A percentile compares a stretch with the other conserved stretches of the same genome.
These are phyloP conservation scores for Clamator glandarius DNA, from an alignment of 2,797 vertebrate species.

Conservation along the genomic window DNA sequence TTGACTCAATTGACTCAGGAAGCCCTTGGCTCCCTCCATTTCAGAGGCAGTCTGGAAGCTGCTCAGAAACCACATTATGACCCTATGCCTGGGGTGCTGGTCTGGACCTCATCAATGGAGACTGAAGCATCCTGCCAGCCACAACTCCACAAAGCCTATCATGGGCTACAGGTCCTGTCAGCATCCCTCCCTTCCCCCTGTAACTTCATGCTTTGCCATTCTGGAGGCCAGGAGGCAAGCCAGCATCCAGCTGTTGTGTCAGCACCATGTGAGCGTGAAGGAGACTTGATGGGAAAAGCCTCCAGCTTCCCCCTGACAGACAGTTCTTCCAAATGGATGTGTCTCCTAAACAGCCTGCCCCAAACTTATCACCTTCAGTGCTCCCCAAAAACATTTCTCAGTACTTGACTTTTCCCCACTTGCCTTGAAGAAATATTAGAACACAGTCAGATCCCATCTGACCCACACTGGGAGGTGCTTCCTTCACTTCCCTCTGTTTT, in stretches of 20 bases:
- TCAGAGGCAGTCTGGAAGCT: background rate
- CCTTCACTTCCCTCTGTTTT: background rate
- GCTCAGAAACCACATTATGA: accelerated
- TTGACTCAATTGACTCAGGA: background rate
- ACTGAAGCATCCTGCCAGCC: background rate
- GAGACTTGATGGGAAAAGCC: background rate
- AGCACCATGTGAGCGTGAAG: accelerated
- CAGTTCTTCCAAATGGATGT: background rate
- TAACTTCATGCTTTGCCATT: background rate
- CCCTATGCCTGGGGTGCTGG: background rate
- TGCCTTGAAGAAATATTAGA: background rate
- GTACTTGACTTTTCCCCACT: background rate
- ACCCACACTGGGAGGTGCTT: background rate
- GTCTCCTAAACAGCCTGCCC: background rate
- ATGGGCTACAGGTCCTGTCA: background rate
- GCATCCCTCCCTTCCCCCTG: background rate
- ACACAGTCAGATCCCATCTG: background rate
- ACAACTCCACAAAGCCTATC: background rate
- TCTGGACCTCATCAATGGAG: background rate
- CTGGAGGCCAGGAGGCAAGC: background rate
- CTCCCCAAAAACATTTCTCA: background rate
- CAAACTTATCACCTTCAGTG: background rate
- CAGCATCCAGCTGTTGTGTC: background rate
- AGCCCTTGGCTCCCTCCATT: accelerated
- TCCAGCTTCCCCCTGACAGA: background rate